Evolutionary conservation across 92 coral and sea anemone genomes (phyloP).

Genomic region (Paramuricea clavata): DNA sequence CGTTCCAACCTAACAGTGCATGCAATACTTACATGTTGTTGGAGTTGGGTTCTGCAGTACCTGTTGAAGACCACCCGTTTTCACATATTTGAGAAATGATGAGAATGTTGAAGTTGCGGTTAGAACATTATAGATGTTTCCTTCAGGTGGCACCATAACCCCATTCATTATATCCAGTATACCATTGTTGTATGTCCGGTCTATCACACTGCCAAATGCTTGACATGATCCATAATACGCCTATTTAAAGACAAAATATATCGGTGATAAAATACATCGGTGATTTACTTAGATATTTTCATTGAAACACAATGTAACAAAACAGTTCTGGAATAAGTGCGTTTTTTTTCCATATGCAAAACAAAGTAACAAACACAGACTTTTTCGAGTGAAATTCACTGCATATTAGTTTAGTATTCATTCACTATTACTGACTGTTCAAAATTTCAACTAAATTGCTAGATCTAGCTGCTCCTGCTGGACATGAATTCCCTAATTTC

Average conservation of each 20-base stretch:
- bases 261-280: too few species aligned
- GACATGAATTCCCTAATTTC: too few species aligned
- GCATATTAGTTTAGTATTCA: too few species aligned
- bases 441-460: too few species aligned
- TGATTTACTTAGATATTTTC: too few species aligned
- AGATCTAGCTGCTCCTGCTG: too few species aligned
- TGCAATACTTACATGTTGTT: conserved; percentile 15
- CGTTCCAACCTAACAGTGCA: neutral
- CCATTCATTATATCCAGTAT: conserved; percentile 39
- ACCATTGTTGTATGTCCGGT: conserved; percentile 34
- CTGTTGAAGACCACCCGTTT: neutral
- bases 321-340: too few species aligned
- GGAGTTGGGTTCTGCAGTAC: neutral
- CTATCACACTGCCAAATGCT: neutral
- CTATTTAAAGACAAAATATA: conserved; percentile 1
- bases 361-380: too few species aligned
- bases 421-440: too few species aligned
- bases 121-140: neutral
- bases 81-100: neutral
- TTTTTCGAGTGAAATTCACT: too few species aligned
- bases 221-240: conserved; percentile 38
- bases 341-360: too few species aligned
- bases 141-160: conserved; percentile 44
- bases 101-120: conserved; percentile 1
- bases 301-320: too few species aligned